These are phyloP conservation scores for Rousettus madagascariensis DNA, from an alignment of 2,797 vertebrate species.

Conservation along the genomic window DNA sequence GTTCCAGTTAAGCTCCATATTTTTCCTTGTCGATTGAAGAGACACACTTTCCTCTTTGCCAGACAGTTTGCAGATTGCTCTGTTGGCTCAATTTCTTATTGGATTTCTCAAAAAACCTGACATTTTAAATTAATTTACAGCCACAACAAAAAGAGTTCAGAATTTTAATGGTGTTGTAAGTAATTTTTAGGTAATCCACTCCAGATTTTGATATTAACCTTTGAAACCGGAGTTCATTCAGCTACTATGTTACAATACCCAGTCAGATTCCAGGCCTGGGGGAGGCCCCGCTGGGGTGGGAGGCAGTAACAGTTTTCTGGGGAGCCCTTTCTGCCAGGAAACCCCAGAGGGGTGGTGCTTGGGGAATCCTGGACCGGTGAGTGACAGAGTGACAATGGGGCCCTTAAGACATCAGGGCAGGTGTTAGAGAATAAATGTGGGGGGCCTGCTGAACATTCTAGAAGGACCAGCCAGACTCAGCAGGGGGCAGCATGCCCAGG, in stretches of 20 bases:
- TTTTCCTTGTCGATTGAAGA: slow-evolving; percentile 96
- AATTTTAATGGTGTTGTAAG: slow-evolving; percentile 96
- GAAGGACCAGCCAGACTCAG: background rate
- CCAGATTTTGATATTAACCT: slow-evolving; percentile 94
- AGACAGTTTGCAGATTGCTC: slow-evolving; percentile 94
- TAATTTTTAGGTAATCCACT: slow-evolving; percentile 96
- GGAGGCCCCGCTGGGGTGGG: background rate
- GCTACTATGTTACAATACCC: slow-evolving; percentile 91
- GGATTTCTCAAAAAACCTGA: slow-evolving; percentile 93
- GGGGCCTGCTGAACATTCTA: background rate
- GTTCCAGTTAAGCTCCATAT: slow-evolving; percentile 97
- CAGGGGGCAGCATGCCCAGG: background rate
- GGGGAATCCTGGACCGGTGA: background rate
- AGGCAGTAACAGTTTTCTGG: slow-evolving; percentile 9
- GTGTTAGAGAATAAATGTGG: background rate
- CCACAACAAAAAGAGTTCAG: slow-evolving; percentile 95
- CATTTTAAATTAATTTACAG: slow-evolving; percentile 98
- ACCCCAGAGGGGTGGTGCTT: background rate
- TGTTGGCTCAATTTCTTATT: slow-evolving; percentile 90
- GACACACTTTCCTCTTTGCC: slow-evolving; percentile 91
- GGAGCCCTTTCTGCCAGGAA: slow-evolving; percentile 45
- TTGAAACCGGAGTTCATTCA: slow-evolving; percentile 93
- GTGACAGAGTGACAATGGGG: background rate
- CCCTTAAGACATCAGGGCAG: background rate
- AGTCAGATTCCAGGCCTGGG: slow-evolving; percentile 79